Evolutionary conservation across 2,888 invertebrate genomes (phyloP), one percentile per base, ranked within the genome.

Genomic region (Scrobipalpa costella): DNA sequence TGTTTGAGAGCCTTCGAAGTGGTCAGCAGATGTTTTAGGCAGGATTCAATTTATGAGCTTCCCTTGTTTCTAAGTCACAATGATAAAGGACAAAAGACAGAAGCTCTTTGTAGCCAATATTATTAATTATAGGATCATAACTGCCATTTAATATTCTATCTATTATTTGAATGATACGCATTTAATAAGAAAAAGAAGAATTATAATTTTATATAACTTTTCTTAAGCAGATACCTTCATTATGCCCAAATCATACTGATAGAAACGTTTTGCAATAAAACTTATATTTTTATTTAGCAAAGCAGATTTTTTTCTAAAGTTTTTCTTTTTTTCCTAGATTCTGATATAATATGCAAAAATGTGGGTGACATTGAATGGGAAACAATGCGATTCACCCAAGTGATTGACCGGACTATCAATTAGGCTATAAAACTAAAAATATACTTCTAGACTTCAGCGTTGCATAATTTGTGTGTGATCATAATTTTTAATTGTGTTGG

Each of bases 11-110:
- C 62, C 67, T 64, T 50, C 64, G 67, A 64, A 73, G 70, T 74
- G 71, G 72, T 69, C 74, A 68, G 70, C 77, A 77, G 73, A 77
- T 70, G 69, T 63, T 49, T 68, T 58, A 62, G 64, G 63, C 67
- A 67, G 44, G 47, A 62, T 62, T 64, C 33, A 63, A 67, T 66
- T 69, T 66, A 68, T 66, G 55, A 58, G 38, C 63, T 60, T 17
- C 47, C 6, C 21, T 34, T 60, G 49, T 59, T 44, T 59, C 50
- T 47, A 21, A 33, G 55, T 55, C 33, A n/a, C n/a, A n/a, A 34
- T 33, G 33, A 55, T 55, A 55, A 27, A n/a, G 27, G 44, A 59
- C 19, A 58, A 40, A 44, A 44, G 58, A 59, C 58, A 44, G 58
- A 44, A 60, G 60, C 17, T 15, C 2, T 60, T n/a, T 7, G n/a